Percentiles rank a stretch among this genome's conserved stretches.
Conservation (phyloP, 2,113 vertebrate genomes). For the Okapia johnstoni region DNA sequence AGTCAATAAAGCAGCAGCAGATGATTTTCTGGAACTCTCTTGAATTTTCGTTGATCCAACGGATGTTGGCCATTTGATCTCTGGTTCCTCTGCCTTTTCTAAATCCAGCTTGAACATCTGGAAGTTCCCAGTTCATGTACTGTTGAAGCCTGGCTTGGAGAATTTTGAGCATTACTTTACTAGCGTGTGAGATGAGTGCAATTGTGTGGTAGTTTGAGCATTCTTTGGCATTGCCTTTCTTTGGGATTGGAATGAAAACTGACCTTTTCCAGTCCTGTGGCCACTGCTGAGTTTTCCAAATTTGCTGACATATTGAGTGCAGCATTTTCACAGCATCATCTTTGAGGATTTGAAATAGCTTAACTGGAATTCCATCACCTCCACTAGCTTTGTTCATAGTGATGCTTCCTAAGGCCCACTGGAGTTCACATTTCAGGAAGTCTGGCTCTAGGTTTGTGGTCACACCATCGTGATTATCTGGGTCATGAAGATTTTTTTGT, state of each 20-base stretch:
- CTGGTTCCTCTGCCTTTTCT: not conserved
- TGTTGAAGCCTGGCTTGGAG: not conserved
- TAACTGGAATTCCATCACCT: not conserved
- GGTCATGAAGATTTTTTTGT: not conserved
- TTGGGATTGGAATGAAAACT: not conserved
- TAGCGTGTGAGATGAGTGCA: not conserved
- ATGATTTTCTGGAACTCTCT: not conserved
- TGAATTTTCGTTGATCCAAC: fast-evolving
- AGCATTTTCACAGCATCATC: not conserved
- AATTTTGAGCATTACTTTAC: not conserved
- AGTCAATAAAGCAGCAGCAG: not conserved
- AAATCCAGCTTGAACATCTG: not conserved
- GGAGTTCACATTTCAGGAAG: not conserved
- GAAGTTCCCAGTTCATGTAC: not conserved
- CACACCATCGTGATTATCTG: not conserved
- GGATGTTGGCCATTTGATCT: not conserved
- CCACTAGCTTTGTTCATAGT: not conserved
- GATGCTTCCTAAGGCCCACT: not conserved
- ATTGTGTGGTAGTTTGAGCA: not conserved
- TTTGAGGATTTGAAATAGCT: not conserved
- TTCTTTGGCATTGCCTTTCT: not conserved
- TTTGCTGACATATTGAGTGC: not conserved
- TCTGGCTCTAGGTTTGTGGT: not conserved
- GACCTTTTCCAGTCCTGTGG: not conserved
- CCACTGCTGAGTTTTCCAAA: not conserved